Percentiles rank a stretch among this genome's conserved stretches.
phyloP scores from a whole-genome alignment of 2,797 vertebrate species.

The Onychomys leucogaster region DNA sequence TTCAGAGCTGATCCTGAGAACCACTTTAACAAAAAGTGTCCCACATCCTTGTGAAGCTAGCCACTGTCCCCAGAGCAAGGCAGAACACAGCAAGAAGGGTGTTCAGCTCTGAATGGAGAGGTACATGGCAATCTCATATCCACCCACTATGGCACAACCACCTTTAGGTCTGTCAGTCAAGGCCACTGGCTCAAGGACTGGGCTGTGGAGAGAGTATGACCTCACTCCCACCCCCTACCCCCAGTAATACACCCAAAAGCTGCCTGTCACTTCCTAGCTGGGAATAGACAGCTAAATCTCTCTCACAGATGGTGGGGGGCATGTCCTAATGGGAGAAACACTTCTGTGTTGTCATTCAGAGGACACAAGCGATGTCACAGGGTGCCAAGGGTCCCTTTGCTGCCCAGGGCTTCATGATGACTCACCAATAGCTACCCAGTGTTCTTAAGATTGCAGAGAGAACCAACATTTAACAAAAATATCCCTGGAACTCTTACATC shows the following conservation, averaged over 20 bases:
- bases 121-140: neutral
- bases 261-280: accelerated
- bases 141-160: neutral
- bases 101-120: neutral
- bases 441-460: neutral
- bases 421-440: neutral
- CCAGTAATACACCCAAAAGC: neutral
- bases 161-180: neutral
- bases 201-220: neutral
- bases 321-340: neutral
- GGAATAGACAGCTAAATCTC: neutral
- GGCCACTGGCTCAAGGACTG: neutral
- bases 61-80: neutral
- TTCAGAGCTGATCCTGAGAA: neutral
- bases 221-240: no score
- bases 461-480: neutral
- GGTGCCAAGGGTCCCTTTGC: neutral
- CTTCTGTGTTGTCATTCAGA: neutral
- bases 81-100: neutral
- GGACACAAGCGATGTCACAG: neutral
- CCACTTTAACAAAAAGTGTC: neutral
- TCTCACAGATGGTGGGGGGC: neutral
- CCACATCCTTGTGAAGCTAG: neutral
- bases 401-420: neutral
- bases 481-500: accelerated